Evolutionary conservation across 2,888 invertebrate genomes (phyloP), one percentile per base, ranked within the genome.

Genomic region (Eristalis tenax): DNA sequence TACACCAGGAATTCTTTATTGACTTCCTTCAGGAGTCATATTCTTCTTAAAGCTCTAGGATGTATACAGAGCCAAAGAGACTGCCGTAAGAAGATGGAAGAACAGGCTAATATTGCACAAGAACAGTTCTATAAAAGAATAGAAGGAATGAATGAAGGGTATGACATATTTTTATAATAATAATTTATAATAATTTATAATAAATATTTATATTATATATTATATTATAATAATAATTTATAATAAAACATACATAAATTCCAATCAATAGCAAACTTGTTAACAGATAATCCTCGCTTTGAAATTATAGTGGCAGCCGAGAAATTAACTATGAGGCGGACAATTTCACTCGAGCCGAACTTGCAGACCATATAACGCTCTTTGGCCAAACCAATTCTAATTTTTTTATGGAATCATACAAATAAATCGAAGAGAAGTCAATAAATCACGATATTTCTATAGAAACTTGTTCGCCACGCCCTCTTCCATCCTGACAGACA

Each of bases 21-120:
- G n/a, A 32, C 64, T 50, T 59, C 2, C 43, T 61, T 13, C 15
- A 90, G 90, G 68, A 89, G 90, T 75, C 89, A 89, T 0, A 86
- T 89, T 57, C 64, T 90, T 15, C 18, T 90, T 15, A 66, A 84
- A 1, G 89, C 88, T 8, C 78, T 89, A 8, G 87, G 71, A n/a
- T 64, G 61, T 32, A 80, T 80, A 11, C 76, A 89, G 80, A 76
- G 66, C 2, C 75, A 56, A 1, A 15, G 0, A 15, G 56, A 73
- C 13, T 88, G 79, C 28, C 57, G 5, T 0, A 23, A 11, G 0
- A 50, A 59, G 50, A 68, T 26, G 35, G 2, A 35, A 43, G 18
- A 26, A 3, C 59, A 15, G 15, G 13, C 13, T 1, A 15, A 26
- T 18, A 18, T 1, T 8, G 18, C 0, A 10, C 13, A 11, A 13